Evolutionary conservation across 2,797 vertebrate genomes (phyloP), one percentile per base, ranked within the genome.

Genomic region (Pitangus sulphuratus): DNA sequence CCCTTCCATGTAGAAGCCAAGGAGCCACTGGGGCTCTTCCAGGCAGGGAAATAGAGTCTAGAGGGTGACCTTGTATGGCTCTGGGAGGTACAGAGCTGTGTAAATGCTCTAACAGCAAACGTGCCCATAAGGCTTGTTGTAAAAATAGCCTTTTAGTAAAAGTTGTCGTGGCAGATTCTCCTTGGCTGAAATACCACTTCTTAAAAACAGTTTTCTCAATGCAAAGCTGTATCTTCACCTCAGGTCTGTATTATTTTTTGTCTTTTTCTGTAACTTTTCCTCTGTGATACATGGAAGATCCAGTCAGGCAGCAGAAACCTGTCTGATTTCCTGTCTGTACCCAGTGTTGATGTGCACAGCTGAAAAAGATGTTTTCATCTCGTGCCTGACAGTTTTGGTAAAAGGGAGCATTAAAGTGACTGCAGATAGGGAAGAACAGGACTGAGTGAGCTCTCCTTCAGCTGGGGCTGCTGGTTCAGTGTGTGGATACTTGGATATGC

Each of bases 141-240:
- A 64, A 87, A 91, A 87, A 51, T 48, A 92, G 30, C 24, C 21
- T 51, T 90, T 79, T 51, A 48, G 33, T 78, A n/a, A 7, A 95
- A 64, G n/a, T 31, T 84, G 48, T 83, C 53, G 28, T 31, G 42
- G 44, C 57, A 90, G 75, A 68, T 37, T 68, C 26, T 87, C 37
- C 21, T 71, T 74, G 45, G 64, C 53, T 61, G 80, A 88, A 81
- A 64, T 24, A 35, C 0, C 11, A 11, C 24, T 48, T 85, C 58
- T 74, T 68, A 33, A 54, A 79, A 91, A 16, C 31, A 31, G 18
- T 68, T 85, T 12, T 68, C 26, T 74, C 30, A 70, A 28, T 35
- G 22, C 14, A 83, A 57, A 82, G 84, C 30, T 89, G 6, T 65
- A 64, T 60, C 39, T 77, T 89, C 3, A 2, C 61, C 57, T 37